These are phyloP conservation scores for Mesorhabditis sp. DNA, from an alignment of 2,888 invertebrate genomes.

Conservation along the genomic window DNA sequence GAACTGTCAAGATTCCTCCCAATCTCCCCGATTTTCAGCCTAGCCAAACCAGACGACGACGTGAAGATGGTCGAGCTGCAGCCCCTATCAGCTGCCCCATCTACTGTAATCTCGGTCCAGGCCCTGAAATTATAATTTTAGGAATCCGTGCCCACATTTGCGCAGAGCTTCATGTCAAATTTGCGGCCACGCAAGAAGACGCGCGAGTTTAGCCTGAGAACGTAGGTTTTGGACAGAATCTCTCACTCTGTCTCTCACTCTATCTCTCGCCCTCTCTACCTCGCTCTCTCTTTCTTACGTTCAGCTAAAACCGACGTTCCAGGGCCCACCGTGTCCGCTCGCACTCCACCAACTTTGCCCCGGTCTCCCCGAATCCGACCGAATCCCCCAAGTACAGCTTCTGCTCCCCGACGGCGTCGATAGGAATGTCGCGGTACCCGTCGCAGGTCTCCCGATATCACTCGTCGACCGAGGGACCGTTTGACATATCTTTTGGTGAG, in stretches of 20 bases:
- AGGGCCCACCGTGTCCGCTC: not conserved
- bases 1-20: too few species aligned
- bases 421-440: not conserved
- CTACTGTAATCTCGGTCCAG: not conserved
- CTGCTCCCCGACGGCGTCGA: not conserved
- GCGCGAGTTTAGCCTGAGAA: not conserved
- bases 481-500: not conserved
- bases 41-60: constrained; percentile 19
- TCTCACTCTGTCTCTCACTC: not conserved
- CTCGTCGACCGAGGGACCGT: constrained; percentile 1
- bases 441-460: not conserved
- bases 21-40: too few species aligned
- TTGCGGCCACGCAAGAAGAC: not conserved
- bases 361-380: not conserved
- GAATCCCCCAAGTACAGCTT: not conserved
- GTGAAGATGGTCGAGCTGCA: constrained; percentile 17
- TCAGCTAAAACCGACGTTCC: not conserved
- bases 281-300: too few species aligned
- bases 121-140: not conserved
- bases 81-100: not conserved
- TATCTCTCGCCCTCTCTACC: not conserved
- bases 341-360: not conserved
- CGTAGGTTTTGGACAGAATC: not conserved
- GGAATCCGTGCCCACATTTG: not conserved
- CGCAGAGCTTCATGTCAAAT: not conserved